Percentiles rank a stretch among this genome's conserved stretches.
These are phyloP conservation scores for Drosophila multiciliata DNA, from an alignment of 2,888 invertebrate genomes.

Conservation along the genomic window DNA sequence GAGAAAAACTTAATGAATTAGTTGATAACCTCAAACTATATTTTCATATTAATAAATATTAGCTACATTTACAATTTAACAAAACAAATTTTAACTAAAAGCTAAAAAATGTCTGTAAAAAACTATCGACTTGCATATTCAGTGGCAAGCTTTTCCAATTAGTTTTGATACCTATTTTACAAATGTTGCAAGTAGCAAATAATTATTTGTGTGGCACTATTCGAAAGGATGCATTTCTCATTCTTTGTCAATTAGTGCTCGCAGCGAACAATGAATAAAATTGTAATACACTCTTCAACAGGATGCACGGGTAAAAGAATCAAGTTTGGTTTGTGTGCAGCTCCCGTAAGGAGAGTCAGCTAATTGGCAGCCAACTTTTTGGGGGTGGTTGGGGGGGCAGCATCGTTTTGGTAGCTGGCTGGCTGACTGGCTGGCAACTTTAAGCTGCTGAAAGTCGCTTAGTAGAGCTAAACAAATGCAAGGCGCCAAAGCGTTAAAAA, in stretches of 20 bases:
- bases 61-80: neutral
- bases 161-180: neutral
- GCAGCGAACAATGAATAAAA: slow-evolving; percentile 29
- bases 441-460: slow-evolving; percentile 56
- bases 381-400: neutral
- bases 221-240: slow-evolving; percentile 37
- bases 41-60: neutral
- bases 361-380: slow-evolving; percentile 68
- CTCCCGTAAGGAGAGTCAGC: slow-evolving; percentile 34
- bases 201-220: neutral
- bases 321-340: slow-evolving; percentile 13
- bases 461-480: slow-evolving; percentile 68
- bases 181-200: slow-evolving; percentile 9
- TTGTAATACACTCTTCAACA: slow-evolving; percentile 41
- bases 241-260: slow-evolving; percentile 52
- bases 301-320: slow-evolving; percentile 18
- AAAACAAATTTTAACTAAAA: neutral
- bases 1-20: neutral
- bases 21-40: neutral
- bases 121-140: neutral
- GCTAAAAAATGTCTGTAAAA: neutral
- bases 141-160: neutral
- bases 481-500: slow-evolving; percentile 76
- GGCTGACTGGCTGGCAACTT: slow-evolving; percentile 35
- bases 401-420: slow-evolving; percentile 16